phyloP scores from a whole-genome alignment of 2,113 vertebrate genomes.

The Notothenia coriiceps region DNA sequence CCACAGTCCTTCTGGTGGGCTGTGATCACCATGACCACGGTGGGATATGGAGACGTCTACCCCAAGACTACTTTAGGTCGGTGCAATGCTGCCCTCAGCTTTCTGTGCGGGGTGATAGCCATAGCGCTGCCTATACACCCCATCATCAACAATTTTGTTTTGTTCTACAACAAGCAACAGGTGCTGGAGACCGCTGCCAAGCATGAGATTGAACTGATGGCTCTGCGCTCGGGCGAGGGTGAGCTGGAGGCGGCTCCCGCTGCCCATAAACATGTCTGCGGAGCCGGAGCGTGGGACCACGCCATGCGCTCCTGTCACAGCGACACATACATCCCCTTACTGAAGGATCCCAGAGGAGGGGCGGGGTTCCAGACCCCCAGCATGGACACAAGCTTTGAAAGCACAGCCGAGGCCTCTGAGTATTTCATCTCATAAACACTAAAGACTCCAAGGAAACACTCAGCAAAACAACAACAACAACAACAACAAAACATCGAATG shows the following conservation, averaged over 20 bases:
- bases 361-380: conserved; percentile 79
- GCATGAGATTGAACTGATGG: conserved; percentile 96
- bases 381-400: conserved; percentile 72
- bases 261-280: conserved; percentile 50
- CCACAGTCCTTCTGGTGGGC: conserved; percentile 99
- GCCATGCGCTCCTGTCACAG: conserved; percentile 86
- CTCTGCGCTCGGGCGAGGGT: conserved; percentile 84
- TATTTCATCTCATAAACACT: conserved; percentile 54
- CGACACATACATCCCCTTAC: conserved; percentile 88
- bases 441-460: not conserved
- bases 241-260: conserved; percentile 36
- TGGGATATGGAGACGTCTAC: conserved; percentile 98
- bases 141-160: conserved; percentile 98
- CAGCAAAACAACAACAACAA: not conserved
- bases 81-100: conserved; percentile 97
- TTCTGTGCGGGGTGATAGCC: conserved; percentile 96
- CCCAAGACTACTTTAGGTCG: conserved; percentile 97
- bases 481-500: not conserved
- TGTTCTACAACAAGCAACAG: conserved; percentile 97
- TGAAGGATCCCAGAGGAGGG: conserved; percentile 86
- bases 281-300: conserved; percentile 74
- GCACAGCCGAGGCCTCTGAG: conserved; percentile 59
- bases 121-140: conserved; percentile 98
- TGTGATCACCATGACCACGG: conserved; percentile 99
- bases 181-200: conserved; percentile 96